Conservation (phyloP, 2,113 vertebrate species). For the Acanthochromis polyacanthus region DNA sequence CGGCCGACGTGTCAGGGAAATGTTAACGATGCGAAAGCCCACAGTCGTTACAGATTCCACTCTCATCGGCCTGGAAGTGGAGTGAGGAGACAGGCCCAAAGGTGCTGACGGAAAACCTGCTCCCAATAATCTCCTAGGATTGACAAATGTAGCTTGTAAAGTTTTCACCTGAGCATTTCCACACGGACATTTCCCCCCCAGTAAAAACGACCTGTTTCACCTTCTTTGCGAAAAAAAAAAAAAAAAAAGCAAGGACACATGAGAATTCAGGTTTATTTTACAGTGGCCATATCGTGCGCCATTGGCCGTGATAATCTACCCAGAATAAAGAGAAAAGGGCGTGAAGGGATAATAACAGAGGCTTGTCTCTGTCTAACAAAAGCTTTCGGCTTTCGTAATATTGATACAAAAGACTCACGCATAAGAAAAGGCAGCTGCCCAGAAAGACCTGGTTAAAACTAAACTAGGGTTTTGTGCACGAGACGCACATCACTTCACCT, state of each 20-base stretch:
- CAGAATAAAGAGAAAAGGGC: conserved; percentile 65
- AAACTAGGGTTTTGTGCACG: conserved; percentile 66
- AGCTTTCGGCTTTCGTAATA: conserved; percentile 84
- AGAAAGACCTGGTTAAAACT: conserved; percentile 71
- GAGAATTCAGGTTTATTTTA: conserved; percentile 66
- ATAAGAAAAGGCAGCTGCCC: conserved; percentile 65
- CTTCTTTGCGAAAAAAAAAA: neutral
- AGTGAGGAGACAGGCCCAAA: conserved; percentile 50
- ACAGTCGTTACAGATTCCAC: conserved; percentile 82
- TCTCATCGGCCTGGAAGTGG: conserved; percentile 74
- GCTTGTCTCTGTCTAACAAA: conserved; percentile 85
- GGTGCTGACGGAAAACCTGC: conserved; percentile 73
- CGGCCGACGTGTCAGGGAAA: conserved; percentile 86
- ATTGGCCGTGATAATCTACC: conserved; percentile 52
- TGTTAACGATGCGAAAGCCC: conserved; percentile 90
- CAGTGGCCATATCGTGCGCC: conserved; percentile 65
- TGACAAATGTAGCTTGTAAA: conserved; percentile 61
- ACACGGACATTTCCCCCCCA: conserved; percentile 13
- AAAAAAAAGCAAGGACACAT: conserved; percentile 18
- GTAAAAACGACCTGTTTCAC: neutral
- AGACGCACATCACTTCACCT: conserved; percentile 50
- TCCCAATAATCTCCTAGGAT: conserved; percentile 62
- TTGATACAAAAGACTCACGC: conserved; percentile 73
- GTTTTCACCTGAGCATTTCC: conserved; percentile 63
- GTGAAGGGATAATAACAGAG: conserved; percentile 81